Evolutionary conservation across 1,140 invertebrate genomes (phyloP).

Genomic region (Homarus americanus): DNA sequence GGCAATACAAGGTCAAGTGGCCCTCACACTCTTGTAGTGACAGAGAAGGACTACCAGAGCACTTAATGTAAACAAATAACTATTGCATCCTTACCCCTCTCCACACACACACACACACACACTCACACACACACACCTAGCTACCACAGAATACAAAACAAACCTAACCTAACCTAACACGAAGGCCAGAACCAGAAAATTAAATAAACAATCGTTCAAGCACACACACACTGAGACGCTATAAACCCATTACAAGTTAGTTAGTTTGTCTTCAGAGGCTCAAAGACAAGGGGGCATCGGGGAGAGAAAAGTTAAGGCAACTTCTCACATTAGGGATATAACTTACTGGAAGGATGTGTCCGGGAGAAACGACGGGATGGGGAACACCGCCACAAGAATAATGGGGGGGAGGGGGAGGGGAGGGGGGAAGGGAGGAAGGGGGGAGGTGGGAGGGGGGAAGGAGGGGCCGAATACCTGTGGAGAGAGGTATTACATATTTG

Average conservation of each 20-base stretch:
- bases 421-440: no score
- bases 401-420: neutral
- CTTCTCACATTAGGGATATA: neutral
- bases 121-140: slow-evolving; percentile 1
- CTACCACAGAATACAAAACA: neutral
- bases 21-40: neutral
- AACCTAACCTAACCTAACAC: neutral
- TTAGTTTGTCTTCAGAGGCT: neutral
- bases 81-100: no score
- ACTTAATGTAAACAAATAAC: neutral
- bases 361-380: no score
- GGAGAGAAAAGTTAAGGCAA: neutral
- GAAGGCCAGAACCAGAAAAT: neutral
- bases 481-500: no score
- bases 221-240: neutral
- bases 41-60: neutral
- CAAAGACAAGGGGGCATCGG: neutral
- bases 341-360: neutral
- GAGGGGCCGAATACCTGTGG: no score
- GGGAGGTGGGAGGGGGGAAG: no score
- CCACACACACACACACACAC: slow-evolving; percentile 23
- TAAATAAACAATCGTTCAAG: no score
- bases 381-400: neutral
- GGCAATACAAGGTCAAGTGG: neutral
- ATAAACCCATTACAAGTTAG: neutral